Percentiles rank a stretch among this genome's conserved stretches.
Evolutionary conservation across 2,113 vertebrate species (phyloP).

Genomic region (Poeciliopsis retropinna): DNA sequence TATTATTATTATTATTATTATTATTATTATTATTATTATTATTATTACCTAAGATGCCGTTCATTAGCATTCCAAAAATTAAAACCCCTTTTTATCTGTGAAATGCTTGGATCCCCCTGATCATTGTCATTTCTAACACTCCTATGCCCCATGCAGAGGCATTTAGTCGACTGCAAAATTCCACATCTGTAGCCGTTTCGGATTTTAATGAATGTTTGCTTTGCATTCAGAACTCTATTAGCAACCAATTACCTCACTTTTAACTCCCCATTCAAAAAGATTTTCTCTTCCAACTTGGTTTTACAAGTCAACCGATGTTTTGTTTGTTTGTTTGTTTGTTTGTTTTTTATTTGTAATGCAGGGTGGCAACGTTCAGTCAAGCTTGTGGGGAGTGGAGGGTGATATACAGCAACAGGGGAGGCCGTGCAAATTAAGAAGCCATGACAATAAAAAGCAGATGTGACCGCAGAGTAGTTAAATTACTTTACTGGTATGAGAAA

Average conservation of each 20-base stretch:
- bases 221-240: constrained; percentile 26
- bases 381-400: constrained; percentile 35
- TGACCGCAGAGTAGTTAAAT: constrained; percentile 43
- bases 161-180: constrained; percentile 19
- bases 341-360: constrained; percentile 43
- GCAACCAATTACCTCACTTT: constrained; percentile 26
- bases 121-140: constrained; percentile 20
- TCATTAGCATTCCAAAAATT: constrained; percentile 11
- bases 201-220: constrained; percentile 38
- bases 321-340: background rate
- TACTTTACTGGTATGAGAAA: constrained; percentile 58
- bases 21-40: too few relatives aligned
- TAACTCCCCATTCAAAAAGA: constrained; percentile 31
- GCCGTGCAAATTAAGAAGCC: constrained; percentile 61
- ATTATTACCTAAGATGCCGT: background rate
- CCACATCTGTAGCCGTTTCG: constrained; percentile 61
- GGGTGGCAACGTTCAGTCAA: constrained; percentile 43
- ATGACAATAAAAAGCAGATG: constrained; percentile 78
- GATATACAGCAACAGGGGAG: constrained; percentile 62
- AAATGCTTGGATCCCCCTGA: constrained; percentile 6
- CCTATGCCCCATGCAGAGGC: constrained; percentile 20
- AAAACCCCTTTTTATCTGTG: constrained; percentile 19
- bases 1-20: too few relatives aligned
- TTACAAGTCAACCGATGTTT: constrained; percentile 42
- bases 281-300: constrained; percentile 28